Evolutionary conservation across 1,140 invertebrate species (phyloP).

Genomic region (Gonioctena quinquepunctata): DNA sequence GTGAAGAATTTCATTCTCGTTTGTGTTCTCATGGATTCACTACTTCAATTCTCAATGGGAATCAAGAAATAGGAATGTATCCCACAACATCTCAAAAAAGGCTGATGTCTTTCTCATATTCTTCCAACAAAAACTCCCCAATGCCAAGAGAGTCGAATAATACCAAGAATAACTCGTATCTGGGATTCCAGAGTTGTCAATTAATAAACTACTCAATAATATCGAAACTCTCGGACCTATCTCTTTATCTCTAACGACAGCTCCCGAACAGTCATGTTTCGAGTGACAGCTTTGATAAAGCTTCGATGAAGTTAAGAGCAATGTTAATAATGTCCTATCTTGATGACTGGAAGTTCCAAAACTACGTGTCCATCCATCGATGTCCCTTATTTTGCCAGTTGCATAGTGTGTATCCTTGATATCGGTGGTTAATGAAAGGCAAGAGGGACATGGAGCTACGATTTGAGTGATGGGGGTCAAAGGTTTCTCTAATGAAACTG

Average conservation of each 20-base stretch:
- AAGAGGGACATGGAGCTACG: slow-evolving; percentile 17
- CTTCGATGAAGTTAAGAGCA: background rate
- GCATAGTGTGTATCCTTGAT: background rate
- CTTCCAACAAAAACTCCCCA: too few relatives aligned
- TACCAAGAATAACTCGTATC: too few relatives aligned
- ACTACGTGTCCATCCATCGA: background rate
- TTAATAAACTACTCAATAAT: background rate
- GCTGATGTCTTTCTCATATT: too few relatives aligned
- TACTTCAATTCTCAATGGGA: too few relatives aligned
- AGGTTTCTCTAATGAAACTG: slow-evolving; percentile 24
- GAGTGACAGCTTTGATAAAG: background rate
- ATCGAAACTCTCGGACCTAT: background rate
- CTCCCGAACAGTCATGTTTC: background rate
- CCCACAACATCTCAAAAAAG: too few relatives aligned
- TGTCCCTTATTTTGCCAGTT: background rate
- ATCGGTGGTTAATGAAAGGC: slow-evolving; percentile 27
- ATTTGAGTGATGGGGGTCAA: slow-evolving; percentile 28
- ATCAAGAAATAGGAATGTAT: too few relatives aligned
- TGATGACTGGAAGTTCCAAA: background rate
- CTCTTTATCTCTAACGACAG: background rate
- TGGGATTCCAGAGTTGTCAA: too few relatives aligned
- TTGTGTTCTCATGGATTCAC: too few relatives aligned
- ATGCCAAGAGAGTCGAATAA: too few relatives aligned
- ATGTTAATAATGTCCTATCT: slow-evolving; percentile 2
- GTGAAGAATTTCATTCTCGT: too few relatives aligned